phyloP scores from a whole-genome alignment of 2,797 vertebrate genomes.

The Staurois parvus region DNA sequence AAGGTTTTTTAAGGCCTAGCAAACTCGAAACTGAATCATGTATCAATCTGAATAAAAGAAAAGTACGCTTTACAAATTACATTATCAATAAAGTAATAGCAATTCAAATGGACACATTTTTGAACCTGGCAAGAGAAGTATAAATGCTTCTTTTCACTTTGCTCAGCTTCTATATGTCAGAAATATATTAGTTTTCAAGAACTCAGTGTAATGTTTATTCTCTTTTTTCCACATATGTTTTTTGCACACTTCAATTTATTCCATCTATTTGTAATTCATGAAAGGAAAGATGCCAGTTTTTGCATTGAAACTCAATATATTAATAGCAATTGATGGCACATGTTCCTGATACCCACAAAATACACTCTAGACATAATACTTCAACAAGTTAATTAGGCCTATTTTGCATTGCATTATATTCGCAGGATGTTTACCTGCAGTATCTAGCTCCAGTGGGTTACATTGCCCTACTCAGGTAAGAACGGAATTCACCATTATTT shows the following conservation, averaged over 20 bases:
- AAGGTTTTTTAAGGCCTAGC: neutral
- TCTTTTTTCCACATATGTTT: neutral
- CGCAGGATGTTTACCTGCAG: too few relatives aligned
- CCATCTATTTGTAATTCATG: neutral
- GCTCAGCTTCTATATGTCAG: neutral
- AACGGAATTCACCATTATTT: too few relatives aligned
- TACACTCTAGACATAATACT: too few relatives aligned
- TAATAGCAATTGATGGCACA: too few relatives aligned
- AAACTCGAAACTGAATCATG: neutral
- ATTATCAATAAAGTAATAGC: constrained; percentile 26
- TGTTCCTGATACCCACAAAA: too few relatives aligned
- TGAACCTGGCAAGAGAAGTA: constrained; percentile 9
- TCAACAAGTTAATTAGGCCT: too few relatives aligned
- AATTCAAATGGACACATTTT: constrained; percentile 27
- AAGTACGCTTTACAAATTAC: constrained; percentile 35
- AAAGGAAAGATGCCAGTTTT: too few relatives aligned
- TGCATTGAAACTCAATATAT: too few relatives aligned
- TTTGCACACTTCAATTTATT: neutral
- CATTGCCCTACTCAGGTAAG: too few relatives aligned
- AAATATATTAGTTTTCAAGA: neutral
- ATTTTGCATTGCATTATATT: too few relatives aligned
- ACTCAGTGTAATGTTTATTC: neutral
- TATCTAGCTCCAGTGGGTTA: too few relatives aligned
- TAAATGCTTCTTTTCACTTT: neutral
- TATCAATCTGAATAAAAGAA: constrained; percentile 17